Conservation (phyloP, 2,888 invertebrate genomes). For the Leucoma salicis region DNA sequence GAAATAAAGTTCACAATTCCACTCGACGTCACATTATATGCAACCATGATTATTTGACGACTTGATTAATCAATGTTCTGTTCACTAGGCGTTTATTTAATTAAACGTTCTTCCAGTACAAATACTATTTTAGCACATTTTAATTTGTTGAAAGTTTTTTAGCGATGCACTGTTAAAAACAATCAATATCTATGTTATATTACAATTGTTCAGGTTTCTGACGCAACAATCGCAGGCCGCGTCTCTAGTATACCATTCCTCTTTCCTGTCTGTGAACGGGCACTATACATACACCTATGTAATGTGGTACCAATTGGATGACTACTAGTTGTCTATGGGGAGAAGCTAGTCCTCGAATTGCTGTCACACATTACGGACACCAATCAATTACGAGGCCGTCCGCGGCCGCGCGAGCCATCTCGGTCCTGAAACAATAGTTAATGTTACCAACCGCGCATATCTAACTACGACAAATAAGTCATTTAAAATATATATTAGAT, state of each 20-base stretch:
- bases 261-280: slow-evolving; percentile 49
- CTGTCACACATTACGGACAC: slow-evolving; percentile 50
- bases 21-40: slow-evolving; percentile 59
- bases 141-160: slow-evolving; percentile 79
- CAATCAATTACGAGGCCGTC: slow-evolving; percentile 72
- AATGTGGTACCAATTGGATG: slow-evolving; percentile 73
- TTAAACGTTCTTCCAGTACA: slow-evolving; percentile 77
- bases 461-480: neutral
- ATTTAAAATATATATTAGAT: neutral
- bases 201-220: slow-evolving; percentile 71
- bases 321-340: slow-evolving; percentile 80
- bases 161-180: slow-evolving; percentile 80
- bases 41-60: slow-evolving; percentile 52
- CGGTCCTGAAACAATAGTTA: slow-evolving; percentile 59
- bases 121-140: slow-evolving; percentile 76
- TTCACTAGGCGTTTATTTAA: slow-evolving; percentile 77
- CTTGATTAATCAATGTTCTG: slow-evolving; percentile 68
- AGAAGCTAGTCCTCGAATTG: slow-evolving; percentile 77
- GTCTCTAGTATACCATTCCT: slow-evolving; percentile 47
- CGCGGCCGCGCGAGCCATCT: slow-evolving; percentile 74
- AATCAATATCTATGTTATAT: slow-evolving; percentile 71
- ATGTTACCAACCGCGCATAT: neutral
- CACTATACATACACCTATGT: slow-evolving; percentile 54
- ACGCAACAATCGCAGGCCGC: slow-evolving; percentile 59
- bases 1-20: slow-evolving; percentile 79